Evolutionary conservation across 2,797 vertebrate species (phyloP).

Genomic region (Sebastolobus alascanus): DNA sequence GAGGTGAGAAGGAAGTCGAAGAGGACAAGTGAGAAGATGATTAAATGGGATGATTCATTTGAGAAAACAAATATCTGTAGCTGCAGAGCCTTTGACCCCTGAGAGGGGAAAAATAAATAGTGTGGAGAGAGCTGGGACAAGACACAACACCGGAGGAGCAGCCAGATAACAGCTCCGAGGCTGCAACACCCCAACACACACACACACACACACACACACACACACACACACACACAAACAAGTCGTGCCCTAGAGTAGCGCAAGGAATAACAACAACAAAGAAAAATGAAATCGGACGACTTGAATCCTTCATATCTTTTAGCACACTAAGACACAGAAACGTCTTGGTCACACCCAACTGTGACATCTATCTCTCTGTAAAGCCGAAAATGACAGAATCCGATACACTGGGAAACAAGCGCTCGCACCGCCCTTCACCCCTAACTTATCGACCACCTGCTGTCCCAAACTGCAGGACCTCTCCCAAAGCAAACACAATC

Average conservation of each 20-base stretch:
- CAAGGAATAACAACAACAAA: not conserved
- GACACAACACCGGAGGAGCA: constrained; percentile 48
- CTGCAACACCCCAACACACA: not conserved
- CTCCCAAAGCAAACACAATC: constrained; percentile 69
- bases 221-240: no score
- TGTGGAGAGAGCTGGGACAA: constrained; percentile 42
- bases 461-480: constrained; percentile 55
- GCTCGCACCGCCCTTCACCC: constrained; percentile 51
- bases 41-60: constrained; percentile 67
- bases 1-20: constrained; percentile 48
- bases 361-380: constrained; percentile 50
- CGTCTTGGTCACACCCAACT: constrained; percentile 24
- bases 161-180: constrained; percentile 45
- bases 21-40: constrained; percentile 45
- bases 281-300: not conserved
- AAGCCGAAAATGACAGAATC: constrained; percentile 70
- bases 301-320: constrained; percentile 24
- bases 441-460: constrained; percentile 78
- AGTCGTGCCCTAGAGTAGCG: not conserved
- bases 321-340: constrained; percentile 2
- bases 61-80: constrained; percentile 65
- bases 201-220: not conserved
- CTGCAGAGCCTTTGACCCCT: constrained; percentile 58
- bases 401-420: constrained; percentile 80
- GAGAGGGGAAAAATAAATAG: constrained; percentile 64